Evolutionary conservation across 2,888 invertebrate species (phyloP), one percentile per base, ranked within the genome.

Genomic region (Notocelia uddmanniana): DNA sequence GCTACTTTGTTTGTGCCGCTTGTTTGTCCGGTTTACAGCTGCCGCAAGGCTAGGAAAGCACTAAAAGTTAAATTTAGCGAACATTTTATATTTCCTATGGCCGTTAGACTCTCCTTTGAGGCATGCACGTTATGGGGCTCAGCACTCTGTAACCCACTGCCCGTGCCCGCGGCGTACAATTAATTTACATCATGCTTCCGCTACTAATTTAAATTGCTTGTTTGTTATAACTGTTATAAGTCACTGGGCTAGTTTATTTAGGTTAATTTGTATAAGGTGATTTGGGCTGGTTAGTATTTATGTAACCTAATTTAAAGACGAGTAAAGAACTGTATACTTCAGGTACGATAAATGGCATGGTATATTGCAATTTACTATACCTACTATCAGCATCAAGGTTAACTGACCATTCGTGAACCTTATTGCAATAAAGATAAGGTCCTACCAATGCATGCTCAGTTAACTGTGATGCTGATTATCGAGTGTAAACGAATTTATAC

Each of bases 31-130:
- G 41, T 62, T 69, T 62, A 69, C 60, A 11, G 52, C 41, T 54
- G 45, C 19, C 6, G 60, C 58, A 37, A 59, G 68, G 68, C 68
- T 68, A 52, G 59, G 58, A 31, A 68, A 68, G 50, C 37, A 68
- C 59, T 59, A 59, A 59, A 68, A 18, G n/a, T 50, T 59, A 59
- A 68, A 52, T 37, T 52, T 59, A 59, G 50, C 34, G 23, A 18
- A 31, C 48, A 48, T 37, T 58, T 21, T 41, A 50, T 58, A 50
- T 59, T 68, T 50, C 68, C 59, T 52, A 37, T 37, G 34, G 21
- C 54, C 10, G 41, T 21, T 50, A 50, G 41, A 50, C 50, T 31
- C 59, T 37, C 37, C 23, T 68, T 68, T 52, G 37, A 48, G 48
- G n/a, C 48, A 66, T n/a, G 18, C 18, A 45, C 11, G n/a, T 52